A percentile compares a stretch with the other conserved stretches of the same genome.
phyloP scores from a whole-genome alignment of 2,888 invertebrate species.

The Drosophila ustulata region DNA sequence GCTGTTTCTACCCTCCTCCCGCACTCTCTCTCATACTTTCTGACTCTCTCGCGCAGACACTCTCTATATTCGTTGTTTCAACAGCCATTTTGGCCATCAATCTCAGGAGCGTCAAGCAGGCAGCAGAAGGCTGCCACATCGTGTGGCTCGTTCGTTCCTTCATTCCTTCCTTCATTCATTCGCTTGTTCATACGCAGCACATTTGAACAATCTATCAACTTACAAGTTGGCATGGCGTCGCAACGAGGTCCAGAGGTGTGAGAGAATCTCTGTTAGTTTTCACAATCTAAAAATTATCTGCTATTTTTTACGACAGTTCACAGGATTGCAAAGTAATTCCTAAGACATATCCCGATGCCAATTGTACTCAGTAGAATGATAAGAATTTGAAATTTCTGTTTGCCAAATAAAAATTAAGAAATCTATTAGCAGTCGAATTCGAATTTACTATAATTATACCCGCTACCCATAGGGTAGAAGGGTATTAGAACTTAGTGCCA shows the following conservation, averaged over 20 bases:
- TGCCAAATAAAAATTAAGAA: too few species aligned
- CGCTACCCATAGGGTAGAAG: too few species aligned
- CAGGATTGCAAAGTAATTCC: neutral
- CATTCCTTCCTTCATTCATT: conserved; percentile 56
- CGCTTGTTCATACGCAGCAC: conserved; percentile 62
- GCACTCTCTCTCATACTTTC: conserved; percentile 4
- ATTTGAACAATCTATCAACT: conserved; percentile 74
- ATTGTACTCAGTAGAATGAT: neutral
- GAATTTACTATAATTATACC: too few species aligned
- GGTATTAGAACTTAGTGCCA: too few species aligned
- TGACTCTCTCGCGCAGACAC: conserved; percentile 14
- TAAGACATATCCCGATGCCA: neutral
- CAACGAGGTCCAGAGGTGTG: conserved; percentile 24
- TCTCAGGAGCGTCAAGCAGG: conserved; percentile 66
- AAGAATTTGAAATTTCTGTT: too few species aligned
- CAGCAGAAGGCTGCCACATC: conserved; percentile 46
- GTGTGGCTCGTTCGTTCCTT: conserved; percentile 40
- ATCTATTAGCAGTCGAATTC: too few species aligned
- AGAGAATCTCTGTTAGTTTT: conserved; percentile 34
- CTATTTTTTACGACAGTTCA: neutral
- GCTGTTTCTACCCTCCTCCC: conserved; percentile 35
- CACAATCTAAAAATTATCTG: conserved; percentile 5
- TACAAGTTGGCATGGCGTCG: conserved; percentile 45
- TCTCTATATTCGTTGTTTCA: conserved; percentile 64
- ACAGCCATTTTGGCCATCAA: conserved; percentile 78